These are phyloP conservation scores for Campylomormyrus numenius DNA, from an alignment of 2,113 vertebrate species.

Conservation along the genomic window DNA sequence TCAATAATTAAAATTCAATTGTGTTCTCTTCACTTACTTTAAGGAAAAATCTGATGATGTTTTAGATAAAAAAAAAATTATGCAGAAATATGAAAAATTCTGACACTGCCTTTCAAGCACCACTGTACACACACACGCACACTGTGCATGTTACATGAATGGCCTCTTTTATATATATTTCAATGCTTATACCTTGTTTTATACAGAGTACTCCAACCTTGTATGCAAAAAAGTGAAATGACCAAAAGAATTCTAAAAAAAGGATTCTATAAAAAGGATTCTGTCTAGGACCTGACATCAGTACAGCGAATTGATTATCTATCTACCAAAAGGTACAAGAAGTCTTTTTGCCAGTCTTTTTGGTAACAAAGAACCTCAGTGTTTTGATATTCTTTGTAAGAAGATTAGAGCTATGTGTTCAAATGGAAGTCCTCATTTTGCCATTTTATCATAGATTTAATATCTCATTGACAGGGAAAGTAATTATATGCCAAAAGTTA, in stretches of 20 bases:
- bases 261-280: background rate
- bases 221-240: background rate
- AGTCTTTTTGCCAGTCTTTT: background rate
- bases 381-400: background rate
- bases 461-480: constrained; percentile 4
- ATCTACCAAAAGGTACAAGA: background rate
- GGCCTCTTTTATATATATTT: background rate
- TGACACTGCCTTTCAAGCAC: background rate
- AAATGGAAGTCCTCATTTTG: background rate
- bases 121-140: background rate
- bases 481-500: background rate
- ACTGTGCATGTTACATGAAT: background rate
- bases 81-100: background rate
- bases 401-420: constrained; percentile 5
- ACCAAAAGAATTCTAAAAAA: background rate
- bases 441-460: background rate
- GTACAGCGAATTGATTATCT: background rate
- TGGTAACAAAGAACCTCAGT: background rate
- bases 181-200: background rate
- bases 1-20: background rate
- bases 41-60: background rate
- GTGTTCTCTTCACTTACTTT: background rate
- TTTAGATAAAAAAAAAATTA: background rate
- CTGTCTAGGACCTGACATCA: background rate
- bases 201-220: background rate